A percentile compares a stretch with the other conserved stretches of the same genome.
Evolutionary conservation across 2,113 vertebrate species (phyloP).

Genomic region (Tyto alba): DNA sequence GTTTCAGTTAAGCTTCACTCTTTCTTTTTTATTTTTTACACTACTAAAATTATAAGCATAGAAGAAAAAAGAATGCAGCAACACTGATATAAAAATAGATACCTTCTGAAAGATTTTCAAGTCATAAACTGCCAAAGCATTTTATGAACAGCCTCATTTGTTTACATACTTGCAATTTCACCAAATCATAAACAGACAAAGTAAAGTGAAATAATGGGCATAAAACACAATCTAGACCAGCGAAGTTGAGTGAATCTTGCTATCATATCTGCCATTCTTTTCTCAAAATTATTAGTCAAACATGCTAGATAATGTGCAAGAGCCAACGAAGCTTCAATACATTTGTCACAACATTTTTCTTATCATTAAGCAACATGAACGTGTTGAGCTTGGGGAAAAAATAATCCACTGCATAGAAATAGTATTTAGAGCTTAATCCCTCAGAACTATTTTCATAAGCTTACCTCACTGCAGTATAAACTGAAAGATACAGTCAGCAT

Average conservation of each 20-base stretch:
- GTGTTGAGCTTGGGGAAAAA: slow-evolving; percentile 32
- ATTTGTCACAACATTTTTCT: slow-evolving; percentile 26
- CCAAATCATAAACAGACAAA: not conserved
- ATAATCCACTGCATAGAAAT: slow-evolving; percentile 51
- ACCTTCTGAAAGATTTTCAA: not conserved
- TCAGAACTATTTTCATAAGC: slow-evolving; percentile 49
- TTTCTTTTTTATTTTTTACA: not conserved
- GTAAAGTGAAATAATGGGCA: not conserved
- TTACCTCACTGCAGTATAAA: slow-evolving; percentile 32
- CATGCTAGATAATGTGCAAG: not conserved
- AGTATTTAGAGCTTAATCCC: slow-evolving; percentile 55
- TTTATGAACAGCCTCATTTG: not conserved
- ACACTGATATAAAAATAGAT: not conserved
- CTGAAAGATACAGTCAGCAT: slow-evolving; percentile 48
- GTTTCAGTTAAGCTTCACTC: not conserved
- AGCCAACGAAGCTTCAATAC: not conserved
- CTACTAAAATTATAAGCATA: not conserved
- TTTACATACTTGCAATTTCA: not conserved
- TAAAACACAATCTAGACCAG: not conserved
- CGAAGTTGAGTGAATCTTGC: not conserved
- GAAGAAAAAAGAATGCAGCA: not conserved
- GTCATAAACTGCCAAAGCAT: not conserved
- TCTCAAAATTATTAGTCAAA: not conserved
- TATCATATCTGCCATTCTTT: not conserved
- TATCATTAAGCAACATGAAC: slow-evolving; percentile 41